Evolutionary conservation across 2,888 invertebrate species (phyloP).

Genomic region (Archaeoteleia sp.): DNA sequence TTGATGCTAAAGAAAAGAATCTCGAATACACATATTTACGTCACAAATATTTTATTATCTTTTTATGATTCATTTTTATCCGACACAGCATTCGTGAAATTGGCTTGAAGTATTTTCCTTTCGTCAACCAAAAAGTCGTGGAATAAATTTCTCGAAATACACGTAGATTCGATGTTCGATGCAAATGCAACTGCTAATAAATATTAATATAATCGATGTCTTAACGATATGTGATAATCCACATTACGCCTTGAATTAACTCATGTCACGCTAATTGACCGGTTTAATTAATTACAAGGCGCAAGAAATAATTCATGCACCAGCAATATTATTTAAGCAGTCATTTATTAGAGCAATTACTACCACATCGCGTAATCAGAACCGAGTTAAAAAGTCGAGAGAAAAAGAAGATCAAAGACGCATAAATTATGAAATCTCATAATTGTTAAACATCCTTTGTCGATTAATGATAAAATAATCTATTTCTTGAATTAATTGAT

Average conservation of each 20-base stretch:
- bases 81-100: no score
- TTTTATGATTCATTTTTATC: not conserved
- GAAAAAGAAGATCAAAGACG: not conserved
- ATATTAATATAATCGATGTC: slow-evolving; percentile 48
- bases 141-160: no score
- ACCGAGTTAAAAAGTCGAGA: slow-evolving; percentile 4
- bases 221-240: slow-evolving; percentile 49
- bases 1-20: no score
- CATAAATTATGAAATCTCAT: not conserved
- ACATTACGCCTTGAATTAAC: slow-evolving; percentile 53
- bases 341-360: slow-evolving; percentile 47
- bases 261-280: slow-evolving; percentile 56
- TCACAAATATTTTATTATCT: no score
- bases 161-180: slow-evolving; percentile 19
- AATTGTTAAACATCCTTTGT: no score
- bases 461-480: no score
- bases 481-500: no score
- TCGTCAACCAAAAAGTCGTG: no score
- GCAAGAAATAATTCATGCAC: slow-evolving; percentile 52
- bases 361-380: slow-evolving; percentile 24
- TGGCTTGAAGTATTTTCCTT: no score
- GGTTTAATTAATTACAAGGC: slow-evolving; percentile 50
- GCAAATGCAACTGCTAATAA: slow-evolving; percentile 33
- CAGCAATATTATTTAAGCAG: slow-evolving; percentile 47
- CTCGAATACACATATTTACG: no score